phyloP scores from a whole-genome alignment of 2,113 vertebrate genomes.

The Lathamus discolor region DNA sequence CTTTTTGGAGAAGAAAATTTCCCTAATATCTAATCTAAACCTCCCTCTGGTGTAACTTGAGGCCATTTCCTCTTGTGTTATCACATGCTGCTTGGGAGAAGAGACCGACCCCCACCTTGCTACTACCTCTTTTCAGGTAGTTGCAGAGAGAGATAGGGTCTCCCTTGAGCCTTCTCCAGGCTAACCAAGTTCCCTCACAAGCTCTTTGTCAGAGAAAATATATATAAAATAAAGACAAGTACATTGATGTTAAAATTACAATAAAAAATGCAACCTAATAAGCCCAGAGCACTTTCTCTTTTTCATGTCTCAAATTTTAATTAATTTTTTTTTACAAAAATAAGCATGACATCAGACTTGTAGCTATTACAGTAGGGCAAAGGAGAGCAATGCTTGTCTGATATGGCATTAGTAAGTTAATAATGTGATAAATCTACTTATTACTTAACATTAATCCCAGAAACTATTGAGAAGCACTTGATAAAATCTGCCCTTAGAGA shows the following conservation, averaged over 20 bases:
- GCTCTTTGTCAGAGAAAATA: background rate
- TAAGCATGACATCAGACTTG: conserved; percentile 14
- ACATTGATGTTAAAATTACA: background rate
- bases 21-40: background rate
- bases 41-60: background rate
- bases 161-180: background rate
- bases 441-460: conserved; percentile 57
- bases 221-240: background rate
- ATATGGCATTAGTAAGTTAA: conserved; percentile 55
- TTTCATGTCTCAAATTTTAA: background rate
- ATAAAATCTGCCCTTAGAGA: conserved; percentile 67
- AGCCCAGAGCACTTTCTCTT: background rate
- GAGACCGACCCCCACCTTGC: background rate
- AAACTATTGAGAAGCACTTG: conserved; percentile 60
- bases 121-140: background rate
- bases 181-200: background rate
- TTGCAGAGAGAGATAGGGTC: background rate
- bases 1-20: background rate
- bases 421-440: conserved; percentile 67
- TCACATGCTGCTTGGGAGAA: background rate
- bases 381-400: conserved; percentile 1
- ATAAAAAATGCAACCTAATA: background rate
- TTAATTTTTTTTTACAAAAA: conserved; percentile 13
- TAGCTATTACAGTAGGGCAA: conserved; percentile 25
- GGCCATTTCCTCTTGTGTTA: background rate